Base-by-base conservation (phyloP, 2,888 invertebrate species). In the Melieria crassipennis region DNA sequence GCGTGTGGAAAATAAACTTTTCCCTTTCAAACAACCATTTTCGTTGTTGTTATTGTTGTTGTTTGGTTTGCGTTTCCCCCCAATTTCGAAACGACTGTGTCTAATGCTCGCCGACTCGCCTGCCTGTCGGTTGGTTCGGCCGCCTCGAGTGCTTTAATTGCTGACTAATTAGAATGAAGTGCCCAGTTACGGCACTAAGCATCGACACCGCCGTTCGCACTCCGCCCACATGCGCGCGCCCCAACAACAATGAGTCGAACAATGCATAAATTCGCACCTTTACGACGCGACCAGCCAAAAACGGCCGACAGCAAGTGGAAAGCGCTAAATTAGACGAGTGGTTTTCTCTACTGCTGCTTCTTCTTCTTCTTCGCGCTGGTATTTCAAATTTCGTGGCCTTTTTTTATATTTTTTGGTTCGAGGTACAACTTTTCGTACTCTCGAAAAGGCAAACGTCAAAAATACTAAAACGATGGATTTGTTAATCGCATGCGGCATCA, bases 121-220 rank as follows among this genome's bases (percentile, higher is more conserved):
- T 30, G 30, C 30, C 30, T 30, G 30, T 30, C 30, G 30, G 30
- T 30, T 30, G 30, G 3, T 30, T 30, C 30, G 30, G 30, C 30
- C 30, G 30, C 30, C 13, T 63, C 70, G 71, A 75, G 74, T 74
- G 71, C 50, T 55, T 70, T 75, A 76, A 76, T 75, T 75, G 70
- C 75, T 71, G 69, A 50, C 76, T 76, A 75, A 76, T 76, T 75
- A 76, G 73, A 58, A 67, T 69, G 56, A 64, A 55, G 50, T 74
- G 61, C 71, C 62, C 70, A 52, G 30, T 30, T 30, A 30, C 30
- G 30, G 30, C 30, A 30, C 30, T 30, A 30, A 30, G 30, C 30
- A 30, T 30, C 30, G 30, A 30, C 30, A 30, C 30, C 30, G 30
- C 30, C 30, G 30, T 30, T 30, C 30, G 30, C 30, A 30, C 30